A percentile compares a stretch with the other conserved stretches of the same genome.
Evolutionary conservation across 2,113 vertebrate species (phyloP).

Genomic region (Corythornis vintsioides): DNA sequence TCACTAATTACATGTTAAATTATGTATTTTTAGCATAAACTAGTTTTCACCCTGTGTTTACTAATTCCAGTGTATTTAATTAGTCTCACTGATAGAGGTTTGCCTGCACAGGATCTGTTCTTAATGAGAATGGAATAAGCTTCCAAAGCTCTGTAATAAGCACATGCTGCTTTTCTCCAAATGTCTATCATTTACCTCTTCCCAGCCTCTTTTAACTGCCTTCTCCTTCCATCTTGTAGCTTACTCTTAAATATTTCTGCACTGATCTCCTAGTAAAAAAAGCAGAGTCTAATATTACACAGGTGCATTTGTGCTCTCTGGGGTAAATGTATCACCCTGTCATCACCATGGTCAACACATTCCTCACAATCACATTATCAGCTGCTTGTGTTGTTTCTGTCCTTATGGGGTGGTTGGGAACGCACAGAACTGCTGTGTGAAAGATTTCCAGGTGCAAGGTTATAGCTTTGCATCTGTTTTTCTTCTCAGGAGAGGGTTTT

Average conservation of each 20-base stretch:
- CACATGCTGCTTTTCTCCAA: neutral
- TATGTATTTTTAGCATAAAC: neutral
- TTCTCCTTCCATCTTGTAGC: neutral
- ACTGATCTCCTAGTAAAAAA: conserved; percentile 20
- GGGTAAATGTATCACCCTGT: conserved; percentile 54
- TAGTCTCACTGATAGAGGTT: neutral
- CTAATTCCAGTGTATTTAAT: conserved; percentile 17
- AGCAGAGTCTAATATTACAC: conserved; percentile 44
- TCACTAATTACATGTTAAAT: neutral
- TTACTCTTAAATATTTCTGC: conserved; percentile 28
- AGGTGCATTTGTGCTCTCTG: neutral
- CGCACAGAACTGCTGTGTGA: conserved; percentile 43
- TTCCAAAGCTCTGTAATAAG: conserved; percentile 31
- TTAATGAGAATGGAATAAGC: neutral
- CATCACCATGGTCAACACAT: conserved; percentile 61
- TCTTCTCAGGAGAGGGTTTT: conserved; percentile 24
- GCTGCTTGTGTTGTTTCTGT: conserved; percentile 59
- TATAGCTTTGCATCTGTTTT: conserved; percentile 63
- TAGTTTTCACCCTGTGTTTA: neutral
- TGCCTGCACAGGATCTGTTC: neutral
- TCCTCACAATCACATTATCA: conserved; percentile 65
- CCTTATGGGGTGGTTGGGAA: conserved; percentile 61
- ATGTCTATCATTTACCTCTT: neutral
- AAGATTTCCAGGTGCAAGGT: conserved; percentile 69
- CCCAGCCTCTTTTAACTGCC: conserved; percentile 7